These are phyloP conservation scores for Metellina segmentata DNA, from an alignment of 2,888 invertebrate genomes.

Conservation along the genomic window DNA sequence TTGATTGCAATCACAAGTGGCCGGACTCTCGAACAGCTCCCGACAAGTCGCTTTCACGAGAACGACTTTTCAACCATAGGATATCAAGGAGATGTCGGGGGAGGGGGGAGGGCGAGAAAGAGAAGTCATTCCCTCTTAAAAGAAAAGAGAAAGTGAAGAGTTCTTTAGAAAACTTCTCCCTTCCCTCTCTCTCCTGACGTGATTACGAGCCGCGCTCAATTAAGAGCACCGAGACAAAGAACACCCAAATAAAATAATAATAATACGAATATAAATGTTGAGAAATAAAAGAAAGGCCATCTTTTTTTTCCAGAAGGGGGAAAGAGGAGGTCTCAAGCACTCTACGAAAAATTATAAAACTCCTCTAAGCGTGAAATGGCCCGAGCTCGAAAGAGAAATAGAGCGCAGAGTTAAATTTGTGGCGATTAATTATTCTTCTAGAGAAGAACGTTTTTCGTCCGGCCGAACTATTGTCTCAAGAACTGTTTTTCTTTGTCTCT, in stretches of 20 bases:
- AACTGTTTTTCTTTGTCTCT: slow-evolving; percentile 72
- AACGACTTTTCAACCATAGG: neutral
- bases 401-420: slow-evolving; percentile 74
- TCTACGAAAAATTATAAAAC: slow-evolving; percentile 76
- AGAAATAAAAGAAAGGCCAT: slow-evolving; percentile 50
- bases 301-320: slow-evolving; percentile 18
- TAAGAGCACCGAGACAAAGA: slow-evolving; percentile 68
- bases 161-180: slow-evolving; percentile 72
- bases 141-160: slow-evolving; percentile 32
- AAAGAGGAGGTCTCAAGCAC: slow-evolving; percentile 12
- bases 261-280: slow-evolving; percentile 69
- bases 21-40: neutral
- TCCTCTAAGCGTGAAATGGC: slow-evolving; percentile 73
- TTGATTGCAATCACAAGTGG: neutral
- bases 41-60: no score
- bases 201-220: slow-evolving; percentile 70
- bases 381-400: slow-evolving; percentile 64
- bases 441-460: slow-evolving; percentile 57
- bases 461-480: slow-evolving; percentile 63
- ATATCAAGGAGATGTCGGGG: neutral
- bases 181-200: slow-evolving; percentile 47
- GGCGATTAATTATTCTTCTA: slow-evolving; percentile 72
- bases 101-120: neutral
- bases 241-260: slow-evolving; percentile 73
- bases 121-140: slow-evolving; percentile 15